These are phyloP conservation scores for Lanius ludovicianus DNA, from an alignment of 2,113 vertebrate species.

Conservation along the genomic window DNA sequence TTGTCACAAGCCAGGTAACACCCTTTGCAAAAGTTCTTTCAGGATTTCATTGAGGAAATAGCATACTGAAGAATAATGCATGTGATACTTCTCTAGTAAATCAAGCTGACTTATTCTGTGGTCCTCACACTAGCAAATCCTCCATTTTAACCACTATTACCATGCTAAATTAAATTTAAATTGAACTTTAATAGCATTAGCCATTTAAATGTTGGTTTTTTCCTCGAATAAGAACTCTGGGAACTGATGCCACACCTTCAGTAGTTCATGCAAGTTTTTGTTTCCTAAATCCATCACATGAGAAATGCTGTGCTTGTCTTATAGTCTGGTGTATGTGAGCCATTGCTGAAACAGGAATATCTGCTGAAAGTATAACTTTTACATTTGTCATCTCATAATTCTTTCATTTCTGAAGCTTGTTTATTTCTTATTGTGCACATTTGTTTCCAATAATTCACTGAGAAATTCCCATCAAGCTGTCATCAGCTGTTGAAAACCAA, in stretches of 20 bases:
- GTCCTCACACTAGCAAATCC: background rate
- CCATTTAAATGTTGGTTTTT: background rate
- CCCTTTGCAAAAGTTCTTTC: background rate
- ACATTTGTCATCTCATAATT: background rate
- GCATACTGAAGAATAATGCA: background rate
- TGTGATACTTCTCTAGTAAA: background rate
- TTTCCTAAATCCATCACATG: background rate
- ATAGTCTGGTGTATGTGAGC: background rate
- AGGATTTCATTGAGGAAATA: background rate
- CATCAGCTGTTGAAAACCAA: slow-evolving; percentile 46
- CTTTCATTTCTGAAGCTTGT: background rate
- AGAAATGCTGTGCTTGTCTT: background rate
- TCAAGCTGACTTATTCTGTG: background rate
- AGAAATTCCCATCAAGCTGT: slow-evolving; percentile 35
- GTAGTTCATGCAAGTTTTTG: background rate
- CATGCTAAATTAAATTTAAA: background rate
- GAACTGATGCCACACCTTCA: background rate
- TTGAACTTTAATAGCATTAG: background rate
- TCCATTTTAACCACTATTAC: background rate
- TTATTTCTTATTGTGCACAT: slow-evolving; percentile 1
- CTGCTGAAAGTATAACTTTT: background rate
- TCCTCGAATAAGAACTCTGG: background rate
- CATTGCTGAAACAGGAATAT: background rate
- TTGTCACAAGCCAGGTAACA: slow-evolving; percentile 93
- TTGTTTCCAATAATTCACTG: slow-evolving; percentile 26